A percentile compares a stretch with the other conserved stretches of the same genome.
Evolutionary conservation across 2,113 vertebrate genomes (phyloP).

Genomic region (Puma concolor): DNA sequence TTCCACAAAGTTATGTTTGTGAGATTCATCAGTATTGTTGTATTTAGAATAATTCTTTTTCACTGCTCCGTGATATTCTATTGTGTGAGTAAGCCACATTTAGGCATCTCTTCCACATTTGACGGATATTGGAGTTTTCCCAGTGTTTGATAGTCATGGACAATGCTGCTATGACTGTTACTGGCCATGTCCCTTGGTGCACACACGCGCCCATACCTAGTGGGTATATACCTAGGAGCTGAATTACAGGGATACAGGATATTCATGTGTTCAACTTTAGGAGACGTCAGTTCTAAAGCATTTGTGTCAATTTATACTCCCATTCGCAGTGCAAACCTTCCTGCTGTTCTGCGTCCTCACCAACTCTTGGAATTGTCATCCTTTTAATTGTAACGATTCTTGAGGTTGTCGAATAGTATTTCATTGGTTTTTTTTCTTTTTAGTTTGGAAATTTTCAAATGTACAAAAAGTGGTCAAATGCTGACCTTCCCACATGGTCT

Average conservation of each 20-base stretch:
- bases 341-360: neutral
- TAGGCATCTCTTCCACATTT: neutral
- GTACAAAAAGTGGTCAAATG: neutral
- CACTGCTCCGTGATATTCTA: too few species aligned
- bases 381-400: neutral
- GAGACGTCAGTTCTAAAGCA: neutral
- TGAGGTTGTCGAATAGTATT: neutral
- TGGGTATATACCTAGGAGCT: neutral
- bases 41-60: neutral
- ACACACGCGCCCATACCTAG: rapidly evolving
- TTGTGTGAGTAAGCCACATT: neutral
- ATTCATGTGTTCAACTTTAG: neutral
- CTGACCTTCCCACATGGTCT: neutral
- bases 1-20: neutral
- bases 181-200: neutral
- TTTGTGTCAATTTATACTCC: neutral
- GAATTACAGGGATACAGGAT: neutral
- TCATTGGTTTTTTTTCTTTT: neutral
- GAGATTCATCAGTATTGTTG: neutral
- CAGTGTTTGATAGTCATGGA: neutral
- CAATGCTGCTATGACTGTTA: neutral
- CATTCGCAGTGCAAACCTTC: neutral
- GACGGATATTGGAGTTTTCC: neutral
- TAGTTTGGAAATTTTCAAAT: neutral
- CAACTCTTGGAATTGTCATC: neutral